Percentiles rank a stretch among this genome's conserved stretches.
phyloP scores from a whole-genome alignment of 2,113 vertebrate genomes.

The Crotalus viridis region DNA sequence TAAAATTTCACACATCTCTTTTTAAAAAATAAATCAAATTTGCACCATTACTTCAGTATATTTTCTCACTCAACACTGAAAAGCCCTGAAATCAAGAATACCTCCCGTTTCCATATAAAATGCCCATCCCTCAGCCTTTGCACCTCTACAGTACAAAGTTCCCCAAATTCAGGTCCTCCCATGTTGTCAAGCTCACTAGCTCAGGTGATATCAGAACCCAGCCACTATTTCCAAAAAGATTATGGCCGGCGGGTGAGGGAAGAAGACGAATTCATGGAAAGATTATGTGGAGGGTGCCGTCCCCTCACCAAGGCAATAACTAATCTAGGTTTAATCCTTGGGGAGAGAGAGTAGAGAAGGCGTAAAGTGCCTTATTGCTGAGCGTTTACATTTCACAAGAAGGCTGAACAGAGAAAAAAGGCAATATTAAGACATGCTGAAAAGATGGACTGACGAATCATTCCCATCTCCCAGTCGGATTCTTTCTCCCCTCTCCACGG shows the following conservation, averaged over 20 bases:
- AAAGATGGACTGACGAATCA: too few relatives aligned
- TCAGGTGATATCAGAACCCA: background rate
- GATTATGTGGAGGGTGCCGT: background rate
- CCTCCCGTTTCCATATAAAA: background rate
- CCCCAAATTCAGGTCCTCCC: background rate
- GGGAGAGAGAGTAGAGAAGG: background rate
- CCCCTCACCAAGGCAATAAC: background rate
- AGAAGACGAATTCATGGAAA: background rate
- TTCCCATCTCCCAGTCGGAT: too few relatives aligned
- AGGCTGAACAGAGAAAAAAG: background rate
- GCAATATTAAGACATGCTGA: background rate
- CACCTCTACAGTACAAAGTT: background rate
- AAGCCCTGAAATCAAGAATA: background rate
- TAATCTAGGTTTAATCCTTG: background rate
- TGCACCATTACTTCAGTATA: background rate
- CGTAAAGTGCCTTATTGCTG: background rate
- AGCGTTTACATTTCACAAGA: background rate
- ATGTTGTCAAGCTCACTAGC: background rate
- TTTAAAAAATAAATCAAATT: background rate
- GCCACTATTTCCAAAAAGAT: background rate
- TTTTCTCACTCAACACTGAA: background rate
- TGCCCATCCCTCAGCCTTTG: background rate
- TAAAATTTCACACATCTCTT: background rate
- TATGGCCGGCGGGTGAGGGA: background rate
- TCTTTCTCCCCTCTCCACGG: background rate